Evolutionary conservation across 2,797 vertebrate genomes (phyloP), one percentile per base, ranked within the genome.

Genomic region (Aplochiton taeniatus): DNA sequence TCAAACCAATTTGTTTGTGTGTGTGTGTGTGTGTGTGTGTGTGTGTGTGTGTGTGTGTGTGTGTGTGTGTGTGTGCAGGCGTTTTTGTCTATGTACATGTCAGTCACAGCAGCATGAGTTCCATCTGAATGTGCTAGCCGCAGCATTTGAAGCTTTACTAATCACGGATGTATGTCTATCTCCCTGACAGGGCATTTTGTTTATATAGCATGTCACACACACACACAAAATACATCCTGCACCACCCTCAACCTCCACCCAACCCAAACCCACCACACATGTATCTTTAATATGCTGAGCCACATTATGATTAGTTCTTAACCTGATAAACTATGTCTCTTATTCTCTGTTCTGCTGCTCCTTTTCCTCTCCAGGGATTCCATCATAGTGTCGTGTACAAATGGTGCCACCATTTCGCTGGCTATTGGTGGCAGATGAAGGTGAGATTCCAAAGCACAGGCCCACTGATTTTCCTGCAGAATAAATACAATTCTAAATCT

Each of bases 351-450:
- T n/a, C 11, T 18, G 31, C 6, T 31, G 3, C 31, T 57, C 44
- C 41, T 47, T 14, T 49, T 18, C 7, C 41, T 59, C 66, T 80
- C 31, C 84, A 99, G 97, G 89, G 97, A 98, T 79, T 98, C 97
- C 0, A 65, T 99, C 14, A 98, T 99, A 55, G 97, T 99, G 63
- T 95, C 96, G 0, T 98, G 96, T 69, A 96, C 95, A 75, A 99
- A 99, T 93, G 98, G 97, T 68, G 96, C 96, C 86, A 99, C 97
- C 0, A 95, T 99, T 98, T 99, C 76, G 97, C 97, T 4, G 97
- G 97, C 10, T 99, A 83, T 89, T 95, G n/a, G 97, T 99, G 76
- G 97, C 97, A 3, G 97, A 99, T 85, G 96, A 99, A 96, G 97
- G 97, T 98, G 91, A 72, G 74, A 55, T 2, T 17, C 61, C 41